phyloP scores from a whole-genome alignment of 2,797 vertebrate genomes.

The Sebastes baramenuke region DNA sequence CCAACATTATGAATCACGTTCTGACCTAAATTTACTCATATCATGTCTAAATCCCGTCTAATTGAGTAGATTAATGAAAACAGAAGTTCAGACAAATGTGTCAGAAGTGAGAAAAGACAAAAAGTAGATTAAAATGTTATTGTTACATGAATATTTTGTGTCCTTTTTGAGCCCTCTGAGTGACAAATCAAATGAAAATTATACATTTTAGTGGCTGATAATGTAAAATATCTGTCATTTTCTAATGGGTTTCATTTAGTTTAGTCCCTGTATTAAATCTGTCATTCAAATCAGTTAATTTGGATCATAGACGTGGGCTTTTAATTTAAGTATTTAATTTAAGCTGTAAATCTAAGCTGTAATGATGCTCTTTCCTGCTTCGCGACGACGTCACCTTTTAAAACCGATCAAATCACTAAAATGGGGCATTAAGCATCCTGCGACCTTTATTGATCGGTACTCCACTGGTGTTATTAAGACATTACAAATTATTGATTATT shows the following conservation, averaged over 20 bases:
- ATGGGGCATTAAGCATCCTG: neutral
- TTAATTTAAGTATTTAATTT: neutral
- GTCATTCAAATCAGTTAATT: neutral
- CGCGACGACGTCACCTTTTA: neutral
- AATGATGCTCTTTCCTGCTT: conserved; percentile 2
- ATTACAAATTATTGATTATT: neutral
- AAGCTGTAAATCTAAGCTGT: neutral
- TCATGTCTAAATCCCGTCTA: neutral
- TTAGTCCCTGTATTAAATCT: neutral
- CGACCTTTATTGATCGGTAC: too few species aligned
- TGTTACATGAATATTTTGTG: neutral
- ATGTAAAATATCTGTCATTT: neutral
- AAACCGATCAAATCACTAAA: neutral
- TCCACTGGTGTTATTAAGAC: neutral
- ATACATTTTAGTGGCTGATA: neutral
- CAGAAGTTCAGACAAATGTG: neutral
- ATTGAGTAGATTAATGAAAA: neutral
- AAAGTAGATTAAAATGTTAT: neutral
- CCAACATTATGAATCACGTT: neutral
- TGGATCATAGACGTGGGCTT: neutral
- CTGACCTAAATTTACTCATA: neutral
- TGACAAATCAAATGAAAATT: neutral
- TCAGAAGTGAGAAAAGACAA: neutral
- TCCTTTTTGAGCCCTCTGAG: neutral
- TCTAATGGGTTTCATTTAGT: neutral